phyloP scores from a whole-genome alignment of 30 jellyfish, hydroid and myxozoan species.

The Mastigias papua region DNA sequence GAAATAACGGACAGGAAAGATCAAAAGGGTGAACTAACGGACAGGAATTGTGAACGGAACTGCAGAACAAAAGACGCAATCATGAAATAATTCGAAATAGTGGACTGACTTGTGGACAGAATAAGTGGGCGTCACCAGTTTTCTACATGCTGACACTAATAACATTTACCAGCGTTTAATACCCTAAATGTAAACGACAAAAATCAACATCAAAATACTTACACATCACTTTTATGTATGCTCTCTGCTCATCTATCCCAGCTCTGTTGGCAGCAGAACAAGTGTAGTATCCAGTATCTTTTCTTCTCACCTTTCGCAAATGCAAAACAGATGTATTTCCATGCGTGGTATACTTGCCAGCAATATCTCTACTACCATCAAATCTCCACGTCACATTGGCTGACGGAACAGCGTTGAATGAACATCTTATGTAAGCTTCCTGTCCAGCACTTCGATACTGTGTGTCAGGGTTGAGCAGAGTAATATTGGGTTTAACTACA shows the following conservation, averaged over 20 bases:
- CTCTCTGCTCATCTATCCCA: slow-evolving; percentile 40
- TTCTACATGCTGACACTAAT: neutral
- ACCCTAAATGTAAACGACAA: no score
- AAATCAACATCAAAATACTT: neutral
- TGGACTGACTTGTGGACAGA: no score
- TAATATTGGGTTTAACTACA: slow-evolving; percentile 50
- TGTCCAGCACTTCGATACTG: slow-evolving; percentile 16
- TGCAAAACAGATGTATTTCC: slow-evolving; percentile 25
- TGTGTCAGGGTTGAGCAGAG: slow-evolving; percentile 36
- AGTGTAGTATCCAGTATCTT: slow-evolving; percentile 48
- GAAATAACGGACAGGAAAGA: no score
- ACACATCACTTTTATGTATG: slow-evolving; percentile 63
- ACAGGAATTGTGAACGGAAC: no score
- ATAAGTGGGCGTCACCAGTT: neutral
- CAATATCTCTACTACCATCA: slow-evolving; percentile 28
- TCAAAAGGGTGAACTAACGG: no score
- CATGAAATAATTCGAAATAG: no score
- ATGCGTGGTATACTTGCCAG: slow-evolving; percentile 4
- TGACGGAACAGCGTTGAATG: slow-evolving; percentile 15
- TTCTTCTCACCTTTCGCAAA: neutral
- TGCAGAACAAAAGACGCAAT: no score
- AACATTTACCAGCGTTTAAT: neutral
- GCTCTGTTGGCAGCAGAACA: slow-evolving; percentile 67
- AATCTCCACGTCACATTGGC: slow-evolving; percentile 67
- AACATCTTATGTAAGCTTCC: slow-evolving; percentile 35